A percentile compares a stretch with the other conserved stretches of the same genome.
Conservation (phyloP, 2,113 vertebrate genomes). For the Xiphorhynchus elegans region DNA sequence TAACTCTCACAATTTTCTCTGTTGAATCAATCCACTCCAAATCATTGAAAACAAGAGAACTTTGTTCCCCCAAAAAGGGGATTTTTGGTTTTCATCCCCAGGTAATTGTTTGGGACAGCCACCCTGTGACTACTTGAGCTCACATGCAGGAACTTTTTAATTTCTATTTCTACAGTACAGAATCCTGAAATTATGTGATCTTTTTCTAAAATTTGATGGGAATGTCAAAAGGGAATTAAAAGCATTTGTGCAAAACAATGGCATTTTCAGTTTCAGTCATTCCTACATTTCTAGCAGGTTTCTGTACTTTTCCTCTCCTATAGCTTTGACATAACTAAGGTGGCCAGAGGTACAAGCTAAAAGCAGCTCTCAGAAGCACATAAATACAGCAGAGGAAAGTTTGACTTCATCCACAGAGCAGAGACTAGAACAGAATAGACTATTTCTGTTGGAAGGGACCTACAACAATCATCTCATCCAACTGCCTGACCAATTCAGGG, state of each 20-base stretch:
- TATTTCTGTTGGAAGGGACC: background rate
- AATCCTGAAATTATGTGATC: background rate
- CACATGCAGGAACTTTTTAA: fast-evolving
- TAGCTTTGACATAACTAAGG: background rate
- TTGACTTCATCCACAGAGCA: background rate
- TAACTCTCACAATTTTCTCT: background rate
- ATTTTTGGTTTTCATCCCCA: background rate
- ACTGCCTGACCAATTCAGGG: background rate
- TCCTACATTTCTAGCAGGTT: background rate
- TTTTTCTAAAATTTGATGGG: background rate
- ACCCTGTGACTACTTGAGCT: background rate
- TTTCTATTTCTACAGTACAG: background rate
- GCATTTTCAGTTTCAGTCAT: background rate
- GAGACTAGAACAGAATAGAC: background rate
- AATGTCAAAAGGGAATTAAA: background rate
- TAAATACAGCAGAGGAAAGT: background rate
- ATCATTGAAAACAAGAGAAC: background rate
- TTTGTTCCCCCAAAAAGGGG: background rate
- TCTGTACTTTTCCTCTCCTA: background rate
- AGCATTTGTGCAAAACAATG: background rate
- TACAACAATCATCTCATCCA: background rate
- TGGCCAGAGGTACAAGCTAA: background rate
- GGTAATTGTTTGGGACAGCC: background rate
- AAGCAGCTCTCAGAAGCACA: background rate
- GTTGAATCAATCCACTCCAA: background rate